Percentiles rank a stretch among this genome's conserved stretches.
Conservation (phyloP, 1,140 invertebrate genomes). For the Gerris buenoi region DNA sequence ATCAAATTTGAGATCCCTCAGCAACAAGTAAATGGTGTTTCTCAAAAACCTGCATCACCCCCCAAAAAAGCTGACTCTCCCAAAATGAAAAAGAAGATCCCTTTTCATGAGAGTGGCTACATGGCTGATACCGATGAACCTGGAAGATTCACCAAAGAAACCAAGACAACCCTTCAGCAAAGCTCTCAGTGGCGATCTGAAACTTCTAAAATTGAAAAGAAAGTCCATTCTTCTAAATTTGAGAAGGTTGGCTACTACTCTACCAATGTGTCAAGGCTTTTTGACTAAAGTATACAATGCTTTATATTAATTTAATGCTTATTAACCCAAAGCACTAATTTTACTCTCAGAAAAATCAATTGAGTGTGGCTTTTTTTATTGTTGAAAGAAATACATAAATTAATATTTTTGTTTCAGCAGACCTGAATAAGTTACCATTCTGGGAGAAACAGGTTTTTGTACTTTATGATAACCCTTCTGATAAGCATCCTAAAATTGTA, state of each 20-base stretch:
- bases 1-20: constrained; percentile 12
- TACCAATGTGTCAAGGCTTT: no score
- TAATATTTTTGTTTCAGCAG: no score
- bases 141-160: constrained; percentile 21
- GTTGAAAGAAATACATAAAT: no score
- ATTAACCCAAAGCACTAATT: no score
- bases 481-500: no score
- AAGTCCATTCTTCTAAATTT: not conserved
- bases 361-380: no score
- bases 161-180: not conserved
- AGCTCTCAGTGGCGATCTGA: not conserved
- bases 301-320: no score
- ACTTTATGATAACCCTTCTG: no score
- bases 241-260: not conserved
- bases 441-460: no score
- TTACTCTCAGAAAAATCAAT: no score
- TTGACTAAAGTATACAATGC: no score
- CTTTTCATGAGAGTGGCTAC: constrained; percentile 44
- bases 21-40: constrained; percentile 8
- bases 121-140: constrained; percentile 56
- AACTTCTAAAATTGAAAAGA: not conserved
- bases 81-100: constrained; percentile 33
- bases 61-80: constrained; percentile 41
- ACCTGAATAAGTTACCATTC: no score
- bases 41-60: constrained; percentile 36